Evolutionary conservation across 2,113 vertebrate genomes (phyloP).

Genomic region (Albula goreensis): DNA sequence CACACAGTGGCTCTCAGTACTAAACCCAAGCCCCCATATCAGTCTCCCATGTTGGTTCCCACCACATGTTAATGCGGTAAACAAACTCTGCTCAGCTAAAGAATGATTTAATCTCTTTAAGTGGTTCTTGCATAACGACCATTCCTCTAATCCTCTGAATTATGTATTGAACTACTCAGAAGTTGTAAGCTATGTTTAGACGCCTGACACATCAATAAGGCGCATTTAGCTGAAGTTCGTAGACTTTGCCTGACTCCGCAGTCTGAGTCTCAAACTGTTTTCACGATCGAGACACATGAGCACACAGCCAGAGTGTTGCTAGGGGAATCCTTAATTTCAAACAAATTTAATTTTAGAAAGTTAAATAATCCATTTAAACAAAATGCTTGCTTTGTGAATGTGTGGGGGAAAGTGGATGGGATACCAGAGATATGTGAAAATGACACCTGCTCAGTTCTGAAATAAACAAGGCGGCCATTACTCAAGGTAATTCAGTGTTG

Average conservation of each 20-base stretch:
- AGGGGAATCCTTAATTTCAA: too few relatives aligned
- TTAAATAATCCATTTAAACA: too few relatives aligned
- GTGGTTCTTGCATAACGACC: slow-evolving; percentile 43
- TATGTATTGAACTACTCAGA: too few relatives aligned
- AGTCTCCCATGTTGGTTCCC: slow-evolving; percentile 1
- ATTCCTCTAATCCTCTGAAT: slow-evolving; percentile 12
- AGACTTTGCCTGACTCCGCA: neutral
- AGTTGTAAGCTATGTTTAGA: too few relatives aligned
- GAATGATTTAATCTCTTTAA: slow-evolving; percentile 49
- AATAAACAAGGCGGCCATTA: too few relatives aligned
- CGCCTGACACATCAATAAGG: neutral
- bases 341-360: too few relatives aligned
- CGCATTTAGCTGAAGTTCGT: neutral
- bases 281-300: neutral
- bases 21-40: slow-evolving; percentile 11
- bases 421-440: too few relatives aligned
- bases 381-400: too few relatives aligned
- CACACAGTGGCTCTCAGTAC: neutral
- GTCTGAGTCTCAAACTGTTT: neutral
- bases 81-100: slow-evolving; percentile 48
- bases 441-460: too few relatives aligned
- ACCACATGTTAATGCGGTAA: slow-evolving; percentile 40
- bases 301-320: neutral
- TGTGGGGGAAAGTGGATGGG: too few relatives aligned
- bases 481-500: too few relatives aligned